Base-by-base conservation (phyloP, 2,113 vertebrate species). In the Siphamia tubifer region DNA sequence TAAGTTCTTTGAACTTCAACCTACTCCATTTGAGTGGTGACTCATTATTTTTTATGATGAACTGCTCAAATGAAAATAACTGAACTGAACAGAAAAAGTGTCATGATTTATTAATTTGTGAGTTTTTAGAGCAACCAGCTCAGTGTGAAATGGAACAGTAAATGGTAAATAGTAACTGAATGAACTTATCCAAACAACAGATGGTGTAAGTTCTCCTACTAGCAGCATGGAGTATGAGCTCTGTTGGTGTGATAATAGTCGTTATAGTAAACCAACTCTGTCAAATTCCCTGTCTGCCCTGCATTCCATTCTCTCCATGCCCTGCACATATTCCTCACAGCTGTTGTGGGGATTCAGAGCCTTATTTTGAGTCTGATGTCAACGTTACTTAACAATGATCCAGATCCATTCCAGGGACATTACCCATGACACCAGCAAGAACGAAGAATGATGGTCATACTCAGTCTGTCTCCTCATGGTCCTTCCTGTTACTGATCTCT, bases 351-450 rank as follows among this genome's bases (percentile, higher is more conserved):
- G 78, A 82, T 80, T 82, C 55, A 73, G 68, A 49, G 36, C 16
- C 75, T 17, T 58, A 56, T 84, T 85, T 76, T 74, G 55, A 60
- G 73, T 49, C 52, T 82, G 82, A 82, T 84, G 80, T 83, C 84
- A 82, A 60, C 10, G 30, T 40, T 64, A 68, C 64, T 74, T 66
- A 86, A 86, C 77, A 87, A 85, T 85, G 72, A 64, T 54, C 31
- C 10, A 47, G 32, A 62, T 81, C 83, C 75, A 71, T 87, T 79
- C 85, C 69, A 72, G 76, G 68, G 34, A 6, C 57, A 66, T 56
- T 28, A 47, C 27, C 60, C 74, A 52, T 42, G 6, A 35, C 12
- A 7, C 10, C 17, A 32, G 42, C 10, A 19, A 24, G 9, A 6
- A 56, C 2, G 6, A 30, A 3, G 19, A 39, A n/a, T 2, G 7